These are phyloP conservation scores for Heliconius melpomene DNA, from an alignment of 1,140 invertebrate species.

Conservation along the genomic window DNA sequence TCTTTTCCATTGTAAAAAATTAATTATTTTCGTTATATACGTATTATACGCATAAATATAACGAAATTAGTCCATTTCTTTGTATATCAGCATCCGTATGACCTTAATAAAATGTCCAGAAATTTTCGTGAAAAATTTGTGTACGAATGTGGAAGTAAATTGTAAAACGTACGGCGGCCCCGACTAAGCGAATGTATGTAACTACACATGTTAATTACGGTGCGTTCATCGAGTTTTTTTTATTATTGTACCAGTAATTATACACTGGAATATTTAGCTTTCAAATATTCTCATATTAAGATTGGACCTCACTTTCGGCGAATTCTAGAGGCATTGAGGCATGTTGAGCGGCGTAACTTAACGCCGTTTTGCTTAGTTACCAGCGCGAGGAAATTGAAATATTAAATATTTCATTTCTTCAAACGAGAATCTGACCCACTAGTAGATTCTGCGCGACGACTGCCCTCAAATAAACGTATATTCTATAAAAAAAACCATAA, in stretches of 20 bases:
- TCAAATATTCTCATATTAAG: neutral
- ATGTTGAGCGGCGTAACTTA: too few relatives aligned
- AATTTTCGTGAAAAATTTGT: neutral
- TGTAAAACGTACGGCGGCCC: neutral
- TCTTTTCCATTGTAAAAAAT: neutral
- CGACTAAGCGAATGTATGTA: neutral
- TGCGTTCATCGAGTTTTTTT: neutral
- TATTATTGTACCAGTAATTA: neutral
- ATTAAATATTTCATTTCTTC: too few relatives aligned
- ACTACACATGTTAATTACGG: neutral
- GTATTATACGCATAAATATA: neutral
- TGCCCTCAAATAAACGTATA: neutral
- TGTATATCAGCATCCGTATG: neutral
- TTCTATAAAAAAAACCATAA: neutral
- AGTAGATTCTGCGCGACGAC: neutral
- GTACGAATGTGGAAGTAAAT: neutral
- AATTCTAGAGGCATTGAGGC: too few relatives aligned
- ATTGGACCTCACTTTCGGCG: too few relatives aligned
- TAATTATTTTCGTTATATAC: too few relatives aligned
- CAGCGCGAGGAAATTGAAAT: too few relatives aligned
- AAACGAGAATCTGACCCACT: too few relatives aligned
- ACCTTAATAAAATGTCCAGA: neutral
- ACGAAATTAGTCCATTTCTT: neutral
- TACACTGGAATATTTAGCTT: neutral
- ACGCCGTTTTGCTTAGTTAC: too few relatives aligned